These are phyloP conservation scores for Montipora foliosa DNA, from an alignment of 64 coral and sea anemone genomes.

Conservation along the genomic window DNA sequence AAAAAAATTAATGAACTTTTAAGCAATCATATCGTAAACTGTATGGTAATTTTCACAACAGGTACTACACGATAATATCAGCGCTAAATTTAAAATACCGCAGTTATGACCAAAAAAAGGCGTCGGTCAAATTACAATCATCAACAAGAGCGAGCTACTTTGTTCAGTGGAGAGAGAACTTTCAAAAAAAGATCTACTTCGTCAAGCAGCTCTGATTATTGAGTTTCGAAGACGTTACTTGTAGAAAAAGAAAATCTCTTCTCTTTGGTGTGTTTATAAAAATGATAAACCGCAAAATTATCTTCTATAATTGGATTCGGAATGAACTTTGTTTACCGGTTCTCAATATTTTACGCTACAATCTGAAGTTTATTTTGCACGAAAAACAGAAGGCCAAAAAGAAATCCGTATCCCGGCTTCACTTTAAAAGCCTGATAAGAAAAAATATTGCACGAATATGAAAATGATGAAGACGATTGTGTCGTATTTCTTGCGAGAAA, in stretches of 20 bases:
- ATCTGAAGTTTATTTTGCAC: background rate
- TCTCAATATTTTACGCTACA: background rate
- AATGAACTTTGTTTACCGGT: background rate
- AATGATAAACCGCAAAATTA: background rate
- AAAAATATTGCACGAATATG: background rate
- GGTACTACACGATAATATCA: slow-evolving; percentile 4
- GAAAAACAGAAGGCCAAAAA: background rate
- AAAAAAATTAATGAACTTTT: slow-evolving; percentile 27
- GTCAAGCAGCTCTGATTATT: background rate
- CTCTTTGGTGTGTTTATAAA: background rate
- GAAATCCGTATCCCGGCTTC: background rate
- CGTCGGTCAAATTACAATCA: background rate
- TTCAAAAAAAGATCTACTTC: background rate
- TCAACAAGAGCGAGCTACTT: background rate
- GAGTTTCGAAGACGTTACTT: background rate
- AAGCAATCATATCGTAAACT: background rate
- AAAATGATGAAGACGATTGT: background rate
- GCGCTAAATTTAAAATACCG: background rate
- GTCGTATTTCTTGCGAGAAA: background rate
- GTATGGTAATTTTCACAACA: slow-evolving; percentile 13
- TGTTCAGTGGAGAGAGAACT: background rate
- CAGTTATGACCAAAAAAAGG: background rate
- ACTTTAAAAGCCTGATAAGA: too few relatives aligned
- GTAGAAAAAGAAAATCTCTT: background rate
- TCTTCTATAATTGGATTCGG: background rate